These are phyloP conservation scores for Cyphomyrmex costatus DNA, from an alignment of 1,140 invertebrate genomes.

Conservation along the genomic window DNA sequence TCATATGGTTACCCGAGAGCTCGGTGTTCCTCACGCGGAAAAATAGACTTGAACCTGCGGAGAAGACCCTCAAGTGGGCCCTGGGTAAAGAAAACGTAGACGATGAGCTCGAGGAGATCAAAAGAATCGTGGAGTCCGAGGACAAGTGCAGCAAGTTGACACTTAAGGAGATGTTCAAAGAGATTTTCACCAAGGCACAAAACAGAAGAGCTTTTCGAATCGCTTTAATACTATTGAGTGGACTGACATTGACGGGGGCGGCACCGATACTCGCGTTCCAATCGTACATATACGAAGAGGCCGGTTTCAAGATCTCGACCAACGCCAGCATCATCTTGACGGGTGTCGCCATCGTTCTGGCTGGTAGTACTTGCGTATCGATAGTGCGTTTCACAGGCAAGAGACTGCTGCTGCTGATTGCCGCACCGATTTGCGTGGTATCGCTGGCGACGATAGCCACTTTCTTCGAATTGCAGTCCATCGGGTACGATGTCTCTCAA, in stretches of 20 bases:
- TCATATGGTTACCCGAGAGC: conserved; percentile 86
- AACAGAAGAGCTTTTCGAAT: conserved; percentile 91
- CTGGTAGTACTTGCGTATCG: conserved; percentile 90
- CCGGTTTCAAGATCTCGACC: conserved; percentile 90
- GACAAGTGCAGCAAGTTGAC: conserved; percentile 83
- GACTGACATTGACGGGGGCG: conserved; percentile 93
- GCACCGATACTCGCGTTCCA: conserved; percentile 95
- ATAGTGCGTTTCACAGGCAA: conserved; percentile 93
- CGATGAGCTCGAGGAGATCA: conserved; percentile 88
- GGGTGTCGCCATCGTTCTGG: conserved; percentile 92
- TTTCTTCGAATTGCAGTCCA: conserved; percentile 88
- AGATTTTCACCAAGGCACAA: conserved; percentile 87
- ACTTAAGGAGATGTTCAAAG: conserved; percentile 81
- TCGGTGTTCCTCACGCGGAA: conserved; percentile 84
- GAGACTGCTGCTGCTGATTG: conserved; percentile 90
- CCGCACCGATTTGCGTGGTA: conserved; percentile 89
- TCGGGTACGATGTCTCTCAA: conserved; percentile 82
- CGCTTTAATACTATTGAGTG: conserved; percentile 91
- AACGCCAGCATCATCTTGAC: conserved; percentile 92
- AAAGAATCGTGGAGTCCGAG: conserved; percentile 88
- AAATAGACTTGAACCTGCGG: conserved; percentile 86
- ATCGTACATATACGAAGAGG: conserved; percentile 91
- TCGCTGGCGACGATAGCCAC: conserved; percentile 88
- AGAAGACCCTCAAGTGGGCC: conserved; percentile 88
- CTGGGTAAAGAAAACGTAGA: conserved; percentile 88